Base-by-base conservation (phyloP, 2,113 vertebrate species). In the Chloropsis hardwickii region DNA sequence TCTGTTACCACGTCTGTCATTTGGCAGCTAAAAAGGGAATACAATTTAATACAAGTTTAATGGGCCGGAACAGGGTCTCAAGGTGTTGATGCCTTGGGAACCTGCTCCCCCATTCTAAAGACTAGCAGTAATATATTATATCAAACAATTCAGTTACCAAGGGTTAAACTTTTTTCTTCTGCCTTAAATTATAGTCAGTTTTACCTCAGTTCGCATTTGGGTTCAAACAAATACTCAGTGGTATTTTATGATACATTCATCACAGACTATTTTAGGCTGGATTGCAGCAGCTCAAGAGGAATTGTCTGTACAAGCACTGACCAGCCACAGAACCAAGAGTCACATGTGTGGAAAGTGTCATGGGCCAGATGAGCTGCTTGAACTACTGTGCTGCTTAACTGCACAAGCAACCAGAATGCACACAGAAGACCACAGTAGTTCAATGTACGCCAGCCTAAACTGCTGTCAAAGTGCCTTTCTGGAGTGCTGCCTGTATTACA, bases 391-490 rank as follows among this genome's bases (percentile, higher is more conserved):
- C 51, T 80, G 54, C 45, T 71, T 40, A 64, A 39, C 60, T 73
- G 44, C 25, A 57, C 22, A 40, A 77, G 22, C 28, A 74, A 61
- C 14, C 24, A 62, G 51, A 24, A 71, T 0, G 0, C 5, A 65
- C 1, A 4, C 12, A 72, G 15, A 47, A 35, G 14, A 78, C 7
- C 13, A 9, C 1, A 5, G 20, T 0, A 87, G 56, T 18, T 71
- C 47, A 17, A 20, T 60, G 47, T 21, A 79, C 28, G 71, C 12
- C 31, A 48, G 19, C 22, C 17, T 24, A 18, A 85, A 40, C 37
- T 44, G 14, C 51, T 56, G 15, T 23, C 9, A 8, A 67, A 81
- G 24, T 17, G 15, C 15, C 33, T 53, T 60, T 50, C 51, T 15
- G 29, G 17, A 71, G 9, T 20, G 27, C 27, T 77, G 51, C 12